Base-by-base conservation (phyloP, 2,113 vertebrate species). In the Catharus bicknelli region DNA sequence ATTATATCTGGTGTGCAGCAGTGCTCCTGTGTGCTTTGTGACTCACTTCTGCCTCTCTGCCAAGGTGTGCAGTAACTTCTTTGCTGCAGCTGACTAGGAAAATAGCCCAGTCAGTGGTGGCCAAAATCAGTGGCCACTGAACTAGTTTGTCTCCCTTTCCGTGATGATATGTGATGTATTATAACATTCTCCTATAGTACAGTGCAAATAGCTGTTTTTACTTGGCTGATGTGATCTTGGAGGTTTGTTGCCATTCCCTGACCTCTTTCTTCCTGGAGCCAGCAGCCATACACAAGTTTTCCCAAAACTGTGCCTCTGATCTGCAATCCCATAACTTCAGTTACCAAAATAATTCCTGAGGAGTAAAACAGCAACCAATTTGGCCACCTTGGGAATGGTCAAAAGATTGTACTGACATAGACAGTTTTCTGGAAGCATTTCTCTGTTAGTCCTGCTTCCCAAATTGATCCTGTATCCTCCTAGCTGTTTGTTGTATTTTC, bases 181-280 rank as follows among this genome's bases (percentile, higher is more conserved):
- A 36, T 25, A 69, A 13, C 54, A 34, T 81, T 94, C 25, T 42
- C 13, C 48, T 91, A 8, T 59, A 43, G 16, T 43, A 69, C 30
- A 25, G 18, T n/a, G 32, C 72, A 36, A 91, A 73, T 22, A 59
- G 87, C 58, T 95, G 72, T 25, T 97, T 92, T 96, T 94, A 94
- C 93, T 86, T 67, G 68, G 62, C 86, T 95, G 90, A 55, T 95
- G 63, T 83, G 90, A 86, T 79, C 61, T 92, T 42, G 50, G 92
- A 94, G 38, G 54, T 40, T 62, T 85, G 25, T 69, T 88, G 86
- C 63, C 22, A 16, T 29, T 58, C 45, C 20, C 13, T 88, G 16
- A 29, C 13, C 25, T 61, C 4, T 32, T 48, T 92, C 78, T 95
- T 61, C 77, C 29, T 55, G 77, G 11, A 90, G 78, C 48, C 72